Evolutionary conservation across 2,113 vertebrate genomes (phyloP), one percentile per base, ranked within the genome.

Genomic region (Mus pahari): DNA sequence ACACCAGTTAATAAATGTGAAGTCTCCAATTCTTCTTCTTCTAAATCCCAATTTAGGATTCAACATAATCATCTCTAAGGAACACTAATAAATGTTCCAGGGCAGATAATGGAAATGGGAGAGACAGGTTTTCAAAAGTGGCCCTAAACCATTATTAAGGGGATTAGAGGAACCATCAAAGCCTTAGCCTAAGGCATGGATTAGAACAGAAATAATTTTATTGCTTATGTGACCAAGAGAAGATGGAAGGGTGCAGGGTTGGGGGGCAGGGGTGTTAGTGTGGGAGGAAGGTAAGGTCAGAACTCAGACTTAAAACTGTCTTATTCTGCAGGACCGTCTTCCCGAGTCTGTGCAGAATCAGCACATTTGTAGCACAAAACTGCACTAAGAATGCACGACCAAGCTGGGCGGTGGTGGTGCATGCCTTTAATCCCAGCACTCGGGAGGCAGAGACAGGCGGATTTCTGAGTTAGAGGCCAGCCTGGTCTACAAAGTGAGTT

Each of bases 1-100:
- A 95, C 50, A 95, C 79, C 42, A 89, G 5, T 96, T 97, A 97
- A 97, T 98, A 98, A 98, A 97, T 96, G 90, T 97, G 86, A 96
- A 78, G 93, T 97, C 71, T 93, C 81, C n/a, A 48, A 89, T 50
- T 88, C 22, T 93, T 84, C 89, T 68, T 79, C 84, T 68, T 96
- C 62, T 74, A 68, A 90, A 86, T 92, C 33, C 33, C 36, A 92
- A 60, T 91, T 86, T 97, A 93, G 60, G 75, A 94, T 53, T 96
- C 79, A 88, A 89, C 78, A 64, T 48, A 95, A 58, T 95, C 64
- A 92, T 94, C 74, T 96, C 96, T 89, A 55, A 91, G 86, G 33
- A 96, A 95, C 33, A 95, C n/a, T 71, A 87, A 55, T 81, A 96
- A 89, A 2, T 82, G 86, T 88, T 89, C 93, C 74, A 70, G 77